Base-by-base conservation (phyloP, 2,797 vertebrate species). In the Manis crassicaudata region DNA sequence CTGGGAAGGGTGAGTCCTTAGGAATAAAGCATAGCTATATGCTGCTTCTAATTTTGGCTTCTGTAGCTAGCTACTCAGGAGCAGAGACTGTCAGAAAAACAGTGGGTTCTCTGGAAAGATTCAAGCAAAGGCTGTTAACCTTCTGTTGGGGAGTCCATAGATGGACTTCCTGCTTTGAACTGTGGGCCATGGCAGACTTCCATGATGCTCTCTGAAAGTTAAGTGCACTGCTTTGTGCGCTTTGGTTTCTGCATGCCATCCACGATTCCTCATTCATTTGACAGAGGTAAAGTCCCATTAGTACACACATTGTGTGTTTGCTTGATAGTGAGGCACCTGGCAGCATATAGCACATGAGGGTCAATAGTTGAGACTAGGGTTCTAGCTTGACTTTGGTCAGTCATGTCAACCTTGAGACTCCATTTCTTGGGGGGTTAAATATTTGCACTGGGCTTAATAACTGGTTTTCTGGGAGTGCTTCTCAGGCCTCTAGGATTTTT, bases 391-490 rank as follows among this genome's bases (percentile, higher is more conserved):
- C 60, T 32, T 72, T 77, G 17, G 58, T 29, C 27, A 8, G 29
- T 43, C 18, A 12, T 35, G 58, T 94, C 58, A 88, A 21, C 29
- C 8, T 32, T 77, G 60, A 92, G 62, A 76, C 29, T 68, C 35
- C 21, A 8, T 68, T 93, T 91, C 63, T 63, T 82, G 25, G 35
- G n/a, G 37, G 81, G 37, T 88, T 91, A 88, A 92, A 54, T 83
- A 65, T 11, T 27, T 82, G 17, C 27, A 3, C 50, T 75, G 37
- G 27, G 8, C 3, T 60, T 80, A 58, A 63, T 90, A 32, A 46
- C 37, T 50, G 9, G 25, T 50, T 88, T 80, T 70, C 62, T 18
- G 35, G 13, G 17, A 83, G 14, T 43, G 23, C 27, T 81, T 67
- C 17, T 62, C 72, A 10, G 27, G 37, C 6, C 14, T 86, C 11